Percentiles rank a stretch among this genome's conserved stretches.
These are phyloP conservation scores for Triplophysa bombifrons DNA, from an alignment of 2,797 vertebrate genomes.

Conservation along the genomic window DNA sequence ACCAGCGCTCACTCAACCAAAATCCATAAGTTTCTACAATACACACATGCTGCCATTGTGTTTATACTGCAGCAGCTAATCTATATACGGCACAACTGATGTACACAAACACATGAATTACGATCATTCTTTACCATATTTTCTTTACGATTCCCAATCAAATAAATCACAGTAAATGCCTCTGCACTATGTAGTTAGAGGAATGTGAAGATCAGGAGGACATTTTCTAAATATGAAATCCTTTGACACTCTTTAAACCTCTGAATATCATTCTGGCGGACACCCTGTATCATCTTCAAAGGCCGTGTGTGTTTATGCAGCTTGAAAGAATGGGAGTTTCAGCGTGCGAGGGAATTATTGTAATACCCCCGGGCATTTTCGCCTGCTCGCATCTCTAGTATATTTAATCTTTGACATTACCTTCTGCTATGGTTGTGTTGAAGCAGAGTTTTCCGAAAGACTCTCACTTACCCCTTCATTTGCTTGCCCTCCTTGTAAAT, in stretches of 20 bases:
- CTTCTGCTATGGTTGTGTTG: background rate
- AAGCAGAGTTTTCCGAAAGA: background rate
- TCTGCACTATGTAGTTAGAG: background rate
- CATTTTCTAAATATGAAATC: background rate
- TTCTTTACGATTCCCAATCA: background rate
- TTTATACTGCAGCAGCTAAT: background rate
- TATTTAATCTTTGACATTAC: conserved; percentile 31
- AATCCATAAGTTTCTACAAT: conserved; percentile 21
- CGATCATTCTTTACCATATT: background rate
- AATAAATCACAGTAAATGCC: background rate
- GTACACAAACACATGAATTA: conserved; percentile 2
- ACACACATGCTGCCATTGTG: background rate
- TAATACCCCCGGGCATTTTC: background rate
- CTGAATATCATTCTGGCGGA: background rate
- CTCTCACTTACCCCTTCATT: background rate
- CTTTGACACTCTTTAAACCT: background rate
- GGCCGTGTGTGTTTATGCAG: conserved; percentile 2
- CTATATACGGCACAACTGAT: background rate
- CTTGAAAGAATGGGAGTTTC: background rate
- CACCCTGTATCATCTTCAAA: conserved; percentile 1
- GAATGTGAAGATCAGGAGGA: background rate
- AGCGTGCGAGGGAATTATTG: conserved; percentile 2
- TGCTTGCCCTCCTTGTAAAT: background rate
- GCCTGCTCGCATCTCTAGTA: background rate
- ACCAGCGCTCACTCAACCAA: background rate